phyloP scores from a whole-genome alignment of 2,797 vertebrate genomes.

The Chlorospingus semifuscus region DNA sequence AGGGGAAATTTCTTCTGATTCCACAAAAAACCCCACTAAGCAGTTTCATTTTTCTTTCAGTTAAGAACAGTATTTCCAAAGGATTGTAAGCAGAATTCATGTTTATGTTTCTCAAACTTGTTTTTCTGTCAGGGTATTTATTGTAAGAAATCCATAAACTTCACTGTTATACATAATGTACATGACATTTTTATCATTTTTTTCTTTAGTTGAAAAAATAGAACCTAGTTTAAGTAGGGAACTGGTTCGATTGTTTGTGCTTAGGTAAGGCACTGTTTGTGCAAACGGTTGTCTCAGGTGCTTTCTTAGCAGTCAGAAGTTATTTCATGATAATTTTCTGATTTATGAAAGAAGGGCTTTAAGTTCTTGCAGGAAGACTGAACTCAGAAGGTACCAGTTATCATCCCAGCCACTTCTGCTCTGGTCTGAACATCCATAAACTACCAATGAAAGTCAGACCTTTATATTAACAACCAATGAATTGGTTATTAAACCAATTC shows the following conservation, averaged over 20 bases:
- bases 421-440: neutral
- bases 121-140: neutral
- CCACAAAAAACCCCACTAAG: neutral
- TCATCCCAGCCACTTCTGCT: neutral
- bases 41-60: neutral
- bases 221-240: neutral
- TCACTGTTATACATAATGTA: neutral
- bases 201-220: neutral
- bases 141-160: neutral
- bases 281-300: neutral
- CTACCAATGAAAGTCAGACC: rapidly evolving
- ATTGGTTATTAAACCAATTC: neutral
- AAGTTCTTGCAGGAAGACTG: neutral
- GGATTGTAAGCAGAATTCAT: neutral
- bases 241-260: neutral
- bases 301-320: neutral
- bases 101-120: neutral
- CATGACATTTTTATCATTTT: neutral
- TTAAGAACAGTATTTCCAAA: neutral
- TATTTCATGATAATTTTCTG: neutral
- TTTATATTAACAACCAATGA: neutral
- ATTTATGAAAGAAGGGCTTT: neutral
- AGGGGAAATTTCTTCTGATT: neutral
- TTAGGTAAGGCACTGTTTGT: rapidly evolving
- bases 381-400: neutral